Conservation (phyloP, 2,888 invertebrate genomes). For the Phortica okadai region DNA sequence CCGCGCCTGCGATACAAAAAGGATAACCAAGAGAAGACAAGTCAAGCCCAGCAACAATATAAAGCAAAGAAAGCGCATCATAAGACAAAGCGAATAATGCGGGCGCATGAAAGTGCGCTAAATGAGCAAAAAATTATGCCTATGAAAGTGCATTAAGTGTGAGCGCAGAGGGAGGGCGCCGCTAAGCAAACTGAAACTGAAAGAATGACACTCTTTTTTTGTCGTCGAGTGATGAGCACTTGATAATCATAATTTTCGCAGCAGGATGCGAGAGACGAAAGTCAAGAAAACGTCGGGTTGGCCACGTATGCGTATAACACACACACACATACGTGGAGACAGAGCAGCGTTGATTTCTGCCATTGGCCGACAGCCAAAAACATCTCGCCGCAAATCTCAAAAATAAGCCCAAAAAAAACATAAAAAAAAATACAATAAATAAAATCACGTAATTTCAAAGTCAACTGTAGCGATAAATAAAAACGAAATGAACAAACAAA, state of each 20-base stretch:
- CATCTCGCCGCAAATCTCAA: constrained; percentile 17
- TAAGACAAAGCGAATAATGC: not conserved
- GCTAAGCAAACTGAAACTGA: not conserved
- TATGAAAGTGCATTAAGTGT: not conserved
- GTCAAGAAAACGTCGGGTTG: not conserved
- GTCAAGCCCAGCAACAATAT: not conserved
- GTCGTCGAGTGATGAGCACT: not conserved
- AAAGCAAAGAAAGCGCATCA: not conserved
- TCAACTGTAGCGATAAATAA: constrained; percentile 43
- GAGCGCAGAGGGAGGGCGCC: not conserved
- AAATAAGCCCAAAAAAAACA: constrained; percentile 9
- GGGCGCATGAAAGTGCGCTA: not conserved
- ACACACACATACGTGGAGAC: not conserved
- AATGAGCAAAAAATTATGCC: not conserved
- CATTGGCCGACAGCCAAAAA: constrained; percentile 54
- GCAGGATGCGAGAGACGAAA: not conserved
- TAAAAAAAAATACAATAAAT: constrained; percentile 1
- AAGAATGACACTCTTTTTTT: not conserved
- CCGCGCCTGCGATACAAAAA: not conserved
- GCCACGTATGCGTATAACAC: not conserved
- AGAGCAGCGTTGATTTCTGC: not conserved
- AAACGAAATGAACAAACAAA: not conserved
- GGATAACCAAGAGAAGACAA: not conserved
- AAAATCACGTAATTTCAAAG: constrained; percentile 44
- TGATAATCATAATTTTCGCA: constrained; percentile 30